These are phyloP conservation scores for Monarcha castaneiventris DNA, from an alignment of 2,113 vertebrate genomes.

Conservation along the genomic window DNA sequence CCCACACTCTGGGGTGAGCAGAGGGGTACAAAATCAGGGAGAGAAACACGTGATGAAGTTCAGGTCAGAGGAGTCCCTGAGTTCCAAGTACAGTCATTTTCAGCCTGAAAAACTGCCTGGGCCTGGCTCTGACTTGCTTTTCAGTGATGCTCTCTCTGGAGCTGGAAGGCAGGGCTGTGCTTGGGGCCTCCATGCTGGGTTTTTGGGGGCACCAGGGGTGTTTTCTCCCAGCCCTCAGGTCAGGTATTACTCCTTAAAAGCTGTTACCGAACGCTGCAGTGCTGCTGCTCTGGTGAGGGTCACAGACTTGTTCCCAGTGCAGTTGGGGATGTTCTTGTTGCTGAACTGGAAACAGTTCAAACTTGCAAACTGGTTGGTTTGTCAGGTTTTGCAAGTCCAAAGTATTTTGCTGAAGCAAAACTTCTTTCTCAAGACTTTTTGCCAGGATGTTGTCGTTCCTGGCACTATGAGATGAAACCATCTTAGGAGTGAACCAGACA, in stretches of 20 bases:
- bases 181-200: accelerated
- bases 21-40: not conserved
- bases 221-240: not conserved
- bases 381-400: not conserved
- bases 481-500: accelerated
- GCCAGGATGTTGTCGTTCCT: not conserved
- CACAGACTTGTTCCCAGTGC: not conserved
- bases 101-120: not conserved
- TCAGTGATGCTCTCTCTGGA: not conserved
- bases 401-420: not conserved
- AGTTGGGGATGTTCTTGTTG: not conserved
- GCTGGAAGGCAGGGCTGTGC: not conserved
- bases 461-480: not conserved
- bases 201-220: not conserved
- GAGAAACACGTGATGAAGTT: not conserved
- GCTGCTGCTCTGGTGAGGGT: not conserved
- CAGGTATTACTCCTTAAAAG: not conserved
- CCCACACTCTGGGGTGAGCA: not conserved
- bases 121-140: not conserved
- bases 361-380: no score
- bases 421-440: not conserved
- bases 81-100: not conserved
- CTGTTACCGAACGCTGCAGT: not conserved
- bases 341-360: no score
- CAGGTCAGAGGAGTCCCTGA: not conserved